phyloP scores from a whole-genome alignment of 2,113 vertebrate species.

The Brachypodius melanocephalos region DNA sequence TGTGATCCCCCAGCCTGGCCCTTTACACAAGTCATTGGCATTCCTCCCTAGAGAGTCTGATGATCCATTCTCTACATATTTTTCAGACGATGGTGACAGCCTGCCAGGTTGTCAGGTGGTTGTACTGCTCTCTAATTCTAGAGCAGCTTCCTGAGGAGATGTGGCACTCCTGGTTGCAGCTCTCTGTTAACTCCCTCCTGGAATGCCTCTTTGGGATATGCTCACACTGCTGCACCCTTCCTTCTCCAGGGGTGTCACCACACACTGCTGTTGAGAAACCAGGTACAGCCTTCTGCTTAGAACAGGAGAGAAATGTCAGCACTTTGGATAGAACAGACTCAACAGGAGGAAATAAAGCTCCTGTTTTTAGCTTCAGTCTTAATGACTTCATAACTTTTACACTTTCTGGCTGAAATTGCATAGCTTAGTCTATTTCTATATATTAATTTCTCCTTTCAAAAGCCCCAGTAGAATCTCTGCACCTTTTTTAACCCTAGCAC shows the following conservation, averaged over 20 bases:
- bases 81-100: neutral
- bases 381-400: neutral
- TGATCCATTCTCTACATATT: accelerated
- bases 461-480: neutral
- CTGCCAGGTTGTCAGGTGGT: neutral
- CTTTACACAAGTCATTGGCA: neutral
- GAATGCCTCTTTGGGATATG: neutral
- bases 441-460: neutral
- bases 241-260: neutral
- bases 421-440: neutral
- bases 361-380: neutral
- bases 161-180: neutral
- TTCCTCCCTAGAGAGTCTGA: neutral
- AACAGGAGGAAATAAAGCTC: neutral
- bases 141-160: neutral
- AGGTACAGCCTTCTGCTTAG: neutral
- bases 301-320: neutral
- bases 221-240: neutral
- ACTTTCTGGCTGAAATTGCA: neutral
- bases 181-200: neutral
- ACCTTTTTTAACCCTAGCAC: neutral
- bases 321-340: neutral
- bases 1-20: neutral
- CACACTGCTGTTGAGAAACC: neutral
- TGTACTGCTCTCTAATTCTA: neutral